Base-by-base conservation (phyloP, 92 coral and sea anemone species). In the Heteractis magnifica region DNA sequence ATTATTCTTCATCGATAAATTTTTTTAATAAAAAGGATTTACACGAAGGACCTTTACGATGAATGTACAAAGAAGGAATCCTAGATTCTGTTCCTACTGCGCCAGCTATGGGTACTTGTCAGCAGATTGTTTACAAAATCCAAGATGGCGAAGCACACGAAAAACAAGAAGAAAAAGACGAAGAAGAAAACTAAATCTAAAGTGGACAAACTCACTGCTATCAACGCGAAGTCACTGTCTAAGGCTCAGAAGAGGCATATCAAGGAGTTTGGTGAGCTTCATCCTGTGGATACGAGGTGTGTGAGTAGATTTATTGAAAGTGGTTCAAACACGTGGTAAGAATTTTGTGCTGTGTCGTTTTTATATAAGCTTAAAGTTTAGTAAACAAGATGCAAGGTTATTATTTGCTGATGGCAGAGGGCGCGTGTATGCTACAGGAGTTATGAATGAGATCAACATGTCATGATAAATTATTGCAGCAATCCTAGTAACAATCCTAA, bases 111-210 rank as follows among this genome's bases (percentile, higher is more conserved):
- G 14, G 70, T 68, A 68, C 75, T 12, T 72, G 79, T 68, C 88
- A 85, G 88, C 88, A 83, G 83, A 21, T 65, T 77, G 58, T 51
- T 53, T 51, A 65, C 70, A 78, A 85, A 77, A 85, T 62, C 51
- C 94, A 93, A 93, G 79, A 93, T 93, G 97, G 97, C 93, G 97
- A 92, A 92, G 79, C 89, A 90, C 53, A 8, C 34, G 20, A 79
- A 78, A 14, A 56, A 23, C 6, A 76, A 19, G 50, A 80, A 83
- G 56, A 72, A 82, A 80, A 89, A 86, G 77, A 86, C 82, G 49
- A 82, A 85, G 85, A 87, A 83, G 72, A 77, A 72, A 34, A 72
- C 71, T 3, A 83, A 34, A 20, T 72, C 87, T 50, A 89, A 86
- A 64, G 85, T 65, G 1, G 76, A 83, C 79, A 90, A 90, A 71